Percentiles rank a stretch among this genome's conserved stretches.
Evolutionary conservation across 1,140 invertebrate species (phyloP).

Genomic region (Zaprionus camerounensis): DNA sequence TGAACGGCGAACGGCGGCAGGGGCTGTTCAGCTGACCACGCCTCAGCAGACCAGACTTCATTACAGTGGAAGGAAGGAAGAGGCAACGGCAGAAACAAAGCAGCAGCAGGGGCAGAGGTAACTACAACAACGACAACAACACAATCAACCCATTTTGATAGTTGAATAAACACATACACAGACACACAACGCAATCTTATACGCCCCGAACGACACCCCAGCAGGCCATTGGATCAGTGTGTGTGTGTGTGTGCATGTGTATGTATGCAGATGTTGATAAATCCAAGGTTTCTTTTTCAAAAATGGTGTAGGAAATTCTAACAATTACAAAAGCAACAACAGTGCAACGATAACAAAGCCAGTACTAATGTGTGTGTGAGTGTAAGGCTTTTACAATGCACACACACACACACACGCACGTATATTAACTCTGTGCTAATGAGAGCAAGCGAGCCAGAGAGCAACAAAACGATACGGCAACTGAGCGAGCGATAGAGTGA

Average conservation of each 20-base stretch:
- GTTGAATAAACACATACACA: constrained; percentile 43
- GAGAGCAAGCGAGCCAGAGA: constrained; percentile 33
- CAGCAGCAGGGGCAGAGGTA: constrained; percentile 27
- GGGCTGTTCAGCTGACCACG: constrained; percentile 49
- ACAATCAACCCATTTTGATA: constrained; percentile 46
- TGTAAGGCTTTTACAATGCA: constrained; percentile 39
- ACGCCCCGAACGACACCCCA: constrained; percentile 43
- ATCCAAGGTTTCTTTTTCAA: constrained; percentile 52
- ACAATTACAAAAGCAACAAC: constrained; percentile 47
- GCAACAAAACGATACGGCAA: constrained; percentile 2
- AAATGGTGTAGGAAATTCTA: constrained; percentile 70
- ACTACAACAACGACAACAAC: constrained; percentile 13
- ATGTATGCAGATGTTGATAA: constrained; percentile 59
- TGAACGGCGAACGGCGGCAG: neutral
- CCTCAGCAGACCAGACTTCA: constrained; percentile 35
- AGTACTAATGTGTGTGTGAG: constrained; percentile 33
- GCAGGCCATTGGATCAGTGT: constrained; percentile 20
- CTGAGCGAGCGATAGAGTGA: constrained; percentile 14
- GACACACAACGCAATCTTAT: constrained; percentile 21
- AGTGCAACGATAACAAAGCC: constrained; percentile 26
- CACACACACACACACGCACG: constrained; percentile 16
- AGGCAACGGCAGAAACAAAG: constrained; percentile 25
- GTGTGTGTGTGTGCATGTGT: constrained; percentile 19
- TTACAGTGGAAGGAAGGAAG: constrained; percentile 16
- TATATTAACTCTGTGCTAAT: constrained; percentile 16